Evolutionary conservation across 2,797 vertebrate genomes (phyloP), one percentile per base, ranked within the genome.

Genomic region (Florisuga fusca): DNA sequence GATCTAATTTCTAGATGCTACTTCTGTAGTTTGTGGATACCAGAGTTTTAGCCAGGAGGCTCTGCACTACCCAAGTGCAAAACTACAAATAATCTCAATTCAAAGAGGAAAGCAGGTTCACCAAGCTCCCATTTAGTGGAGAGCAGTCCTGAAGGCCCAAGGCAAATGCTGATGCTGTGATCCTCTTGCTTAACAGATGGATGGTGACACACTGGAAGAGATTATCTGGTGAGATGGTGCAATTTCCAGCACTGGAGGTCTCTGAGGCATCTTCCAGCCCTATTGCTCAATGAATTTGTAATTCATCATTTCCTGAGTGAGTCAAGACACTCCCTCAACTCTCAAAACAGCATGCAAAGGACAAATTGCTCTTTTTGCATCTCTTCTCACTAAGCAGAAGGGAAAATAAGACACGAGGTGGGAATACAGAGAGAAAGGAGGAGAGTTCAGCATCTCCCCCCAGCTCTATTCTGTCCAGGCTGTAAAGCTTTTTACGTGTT

Each of bases 271-370:
- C 91, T 94, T 71, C 90, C 93, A 95, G 83, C 59, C 71, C 94
- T 95, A 84, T 93, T 92, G 95, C 87, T 95, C 93, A 94, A 95
- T 89, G 93, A 95, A 95, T 96, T 83, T 93, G 84, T 95, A 96
- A 95, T 93, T 93, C 80, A 87, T 93, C 41, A 1, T 90, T 94
- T 90, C 10, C 0, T 61, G 77, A 88, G 84, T 0, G 1, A 94
- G 79, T 84, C 94, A 91, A 93, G 94, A 88, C 74, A 46, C 71
- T 88, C 74, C 80, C 91, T 94, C 85, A 88, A 84, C 83, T 71
- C 95, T 88, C 87, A 69, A 84, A 96, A 90, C 90, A 94, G 87
- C 83, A 86, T 88, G 94, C 38, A 86, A 62, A 93, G 93, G 85
- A 94, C 93, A 95, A 95, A 94, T 91, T 84, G 77, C 74, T 94